These are phyloP conservation scores for Euphysa ruthae DNA, from an alignment of 30 jellyfish, hydroid and myxozoan species.

Conservation along the genomic window DNA sequence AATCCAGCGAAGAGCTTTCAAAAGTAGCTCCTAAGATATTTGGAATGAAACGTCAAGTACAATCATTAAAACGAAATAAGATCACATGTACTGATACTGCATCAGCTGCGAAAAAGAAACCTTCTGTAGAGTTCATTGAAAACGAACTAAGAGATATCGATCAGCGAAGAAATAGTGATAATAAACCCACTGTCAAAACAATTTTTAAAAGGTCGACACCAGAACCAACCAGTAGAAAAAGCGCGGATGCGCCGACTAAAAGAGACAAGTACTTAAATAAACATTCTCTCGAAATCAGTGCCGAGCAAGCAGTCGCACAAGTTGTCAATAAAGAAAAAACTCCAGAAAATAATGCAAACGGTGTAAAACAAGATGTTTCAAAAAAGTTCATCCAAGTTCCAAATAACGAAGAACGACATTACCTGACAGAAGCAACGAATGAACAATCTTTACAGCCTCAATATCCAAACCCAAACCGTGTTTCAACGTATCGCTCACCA, in stretches of 20 bases:
- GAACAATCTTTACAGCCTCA: too few species aligned
- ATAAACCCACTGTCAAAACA: neutral
- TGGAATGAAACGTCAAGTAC: slow-evolving; percentile 29
- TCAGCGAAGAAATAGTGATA: neutral
- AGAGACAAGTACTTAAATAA: too few species aligned
- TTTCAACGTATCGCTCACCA: neutral
- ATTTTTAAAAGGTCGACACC: neutral
- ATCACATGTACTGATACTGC: slow-evolving; percentile 10
- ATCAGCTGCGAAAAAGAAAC: neutral
- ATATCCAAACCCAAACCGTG: too few species aligned
- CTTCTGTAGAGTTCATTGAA: neutral
- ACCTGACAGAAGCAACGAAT: slow-evolving; percentile 1
- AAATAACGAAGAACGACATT: neutral
- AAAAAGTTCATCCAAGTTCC: neutral
- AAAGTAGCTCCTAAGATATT: slow-evolving; percentile 32
- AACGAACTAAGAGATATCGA: slow-evolving; percentile 2
- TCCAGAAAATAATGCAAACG: neutral
- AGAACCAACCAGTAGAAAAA: neutral
- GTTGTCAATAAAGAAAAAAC: neutral
- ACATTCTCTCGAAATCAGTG: too few species aligned
- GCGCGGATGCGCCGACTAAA: neutral
- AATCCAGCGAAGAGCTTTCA: slow-evolving; percentile 31
- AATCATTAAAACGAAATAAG: slow-evolving; percentile 9
- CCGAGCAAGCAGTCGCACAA: too few species aligned
- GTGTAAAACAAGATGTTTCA: neutral